Base-by-base conservation (phyloP, 2,797 vertebrate species). In the Lindbergichthys nudifrons region DNA sequence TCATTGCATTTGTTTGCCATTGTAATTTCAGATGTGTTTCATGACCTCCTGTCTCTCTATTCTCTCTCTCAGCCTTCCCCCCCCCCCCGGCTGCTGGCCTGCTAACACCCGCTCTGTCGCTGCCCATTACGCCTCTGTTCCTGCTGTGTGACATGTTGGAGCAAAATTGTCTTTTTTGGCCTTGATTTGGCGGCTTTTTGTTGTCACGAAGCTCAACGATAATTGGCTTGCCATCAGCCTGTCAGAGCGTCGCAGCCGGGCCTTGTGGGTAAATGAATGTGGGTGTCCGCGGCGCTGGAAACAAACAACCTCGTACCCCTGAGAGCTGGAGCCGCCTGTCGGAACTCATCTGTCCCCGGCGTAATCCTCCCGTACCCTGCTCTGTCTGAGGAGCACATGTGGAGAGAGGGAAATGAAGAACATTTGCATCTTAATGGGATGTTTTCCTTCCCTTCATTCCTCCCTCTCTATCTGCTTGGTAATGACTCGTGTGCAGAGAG, bases 391-490 rank as follows among this genome's bases (percentile, higher is more conserved):
- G 79, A 68, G 75, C 75, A 70, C 74, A 64, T 53, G 57, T 75
- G 67, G 41, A 0, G 70, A 36, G 70, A 69, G 56, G 76, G 62
- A 84, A 85, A 86, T 69, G 86, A 90, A 80, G 77, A 78, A 71
- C 86, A 94, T 94, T 94, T 94, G 93, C 93, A 94, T 94, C 89
- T 93, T 93, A 94, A 94, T 94, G 87, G 90, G 83, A 90, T 86
- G 87, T 88, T 92, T 86, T 88, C 75, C 83, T 76, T 72, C 68
- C 73, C 52, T 51, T 82, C 81, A 48, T 69, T 46, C 63, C 66
- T 64, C 26, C 32, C 46, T 72, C 61, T 79, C 82, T 15, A 77
- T 92, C 89, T 85, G 65, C 75, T 53, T n/a, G 58, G 87, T 91
- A 90, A 93, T 90, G 88, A 87, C 80, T 89, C 83, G 82, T 73